These are phyloP conservation scores for Polypterus senegalus DNA, from an alignment of 2,113 vertebrate genomes.

Conservation along the genomic window DNA sequence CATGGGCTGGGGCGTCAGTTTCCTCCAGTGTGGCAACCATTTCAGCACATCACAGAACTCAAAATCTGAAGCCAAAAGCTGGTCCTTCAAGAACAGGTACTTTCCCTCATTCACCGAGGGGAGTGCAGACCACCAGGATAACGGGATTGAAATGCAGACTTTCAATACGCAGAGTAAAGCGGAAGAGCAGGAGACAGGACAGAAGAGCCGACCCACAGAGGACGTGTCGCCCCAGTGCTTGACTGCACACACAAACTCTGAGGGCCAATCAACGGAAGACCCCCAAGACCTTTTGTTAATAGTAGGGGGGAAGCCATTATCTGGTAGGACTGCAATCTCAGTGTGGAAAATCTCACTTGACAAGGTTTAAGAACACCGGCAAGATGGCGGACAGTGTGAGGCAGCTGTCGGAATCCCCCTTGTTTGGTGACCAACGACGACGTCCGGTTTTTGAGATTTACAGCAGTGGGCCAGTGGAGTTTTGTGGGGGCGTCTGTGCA, in stretches of 20 bases:
- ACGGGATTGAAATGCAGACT: slow-evolving; percentile 58
- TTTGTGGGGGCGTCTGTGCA: too few relatives aligned
- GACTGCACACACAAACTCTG: slow-evolving; percentile 11
- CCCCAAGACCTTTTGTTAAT: slow-evolving; percentile 53
- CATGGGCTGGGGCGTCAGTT: slow-evolving; percentile 46
- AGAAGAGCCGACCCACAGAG: slow-evolving; percentile 29
- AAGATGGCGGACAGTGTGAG: not conserved
- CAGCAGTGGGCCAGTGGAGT: too few relatives aligned
- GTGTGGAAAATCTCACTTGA: slow-evolving; percentile 55
- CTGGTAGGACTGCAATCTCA: slow-evolving; percentile 37
- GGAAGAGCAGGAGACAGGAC: slow-evolving; percentile 3
- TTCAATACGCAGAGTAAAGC: slow-evolving; percentile 25
- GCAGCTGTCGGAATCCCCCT: too few relatives aligned
- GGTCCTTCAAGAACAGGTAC: slow-evolving; percentile 47
- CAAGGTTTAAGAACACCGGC: slow-evolving; percentile 24
- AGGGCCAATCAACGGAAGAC: slow-evolving; percentile 23
- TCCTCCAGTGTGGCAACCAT: slow-evolving; percentile 20
- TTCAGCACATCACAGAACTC: not conserved
- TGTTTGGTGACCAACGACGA: too few relatives aligned
- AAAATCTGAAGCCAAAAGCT: slow-evolving; percentile 14
- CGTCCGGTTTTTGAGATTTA: too few relatives aligned
- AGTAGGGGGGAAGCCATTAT: slow-evolving; percentile 56
- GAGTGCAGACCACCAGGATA: slow-evolving; percentile 20
- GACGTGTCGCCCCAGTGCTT: slow-evolving; percentile 24
- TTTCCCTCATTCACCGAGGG: slow-evolving; percentile 22